phyloP scores from a whole-genome alignment of 1,140 invertebrate genomes.

The Eumaeus atala region DNA sequence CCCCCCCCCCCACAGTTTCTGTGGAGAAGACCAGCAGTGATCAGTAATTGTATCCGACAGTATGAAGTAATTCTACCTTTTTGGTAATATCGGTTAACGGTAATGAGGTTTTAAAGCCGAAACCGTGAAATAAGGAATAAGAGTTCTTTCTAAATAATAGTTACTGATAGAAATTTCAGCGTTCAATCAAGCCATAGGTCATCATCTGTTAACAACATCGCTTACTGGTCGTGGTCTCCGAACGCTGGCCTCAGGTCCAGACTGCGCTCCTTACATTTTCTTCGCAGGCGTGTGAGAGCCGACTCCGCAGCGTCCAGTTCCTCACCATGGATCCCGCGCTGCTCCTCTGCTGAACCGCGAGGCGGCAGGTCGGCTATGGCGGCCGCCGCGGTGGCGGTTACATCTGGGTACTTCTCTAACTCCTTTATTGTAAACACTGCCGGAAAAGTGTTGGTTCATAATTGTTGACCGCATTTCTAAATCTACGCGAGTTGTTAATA shows the following conservation, averaged over 20 bases:
- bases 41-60: too few species aligned
- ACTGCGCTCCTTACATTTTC: slow-evolving; percentile 42
- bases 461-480: too few species aligned
- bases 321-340: slow-evolving; percentile 22
- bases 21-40: too few species aligned
- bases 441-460: slow-evolving; percentile 4
- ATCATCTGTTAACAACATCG: slow-evolving; percentile 1
- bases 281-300: slow-evolving; percentile 42
- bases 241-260: slow-evolving; percentile 79
- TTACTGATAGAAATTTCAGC: too few species aligned
- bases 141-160: too few species aligned
- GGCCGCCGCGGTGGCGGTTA: slow-evolving; percentile 41
- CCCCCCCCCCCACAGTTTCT: too few species aligned
- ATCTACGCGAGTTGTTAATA: too few species aligned
- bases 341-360: slow-evolving; percentile 34
- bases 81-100: too few species aligned
- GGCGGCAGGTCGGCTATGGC: slow-evolving; percentile 34
- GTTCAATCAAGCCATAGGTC: too few species aligned
- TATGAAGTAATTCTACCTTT: too few species aligned
- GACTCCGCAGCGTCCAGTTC: slow-evolving; percentile 36
- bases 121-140: too few species aligned
- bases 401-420: slow-evolving; percentile 78
- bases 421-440: slow-evolving; percentile 80
- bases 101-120: too few species aligned
- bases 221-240: slow-evolving; percentile 79